A percentile compares a stretch with the other conserved stretches of the same genome.
These are phyloP conservation scores for Drosophila paulistorum DNA, from an alignment of 1,140 invertebrate species.

Conservation along the genomic window DNA sequence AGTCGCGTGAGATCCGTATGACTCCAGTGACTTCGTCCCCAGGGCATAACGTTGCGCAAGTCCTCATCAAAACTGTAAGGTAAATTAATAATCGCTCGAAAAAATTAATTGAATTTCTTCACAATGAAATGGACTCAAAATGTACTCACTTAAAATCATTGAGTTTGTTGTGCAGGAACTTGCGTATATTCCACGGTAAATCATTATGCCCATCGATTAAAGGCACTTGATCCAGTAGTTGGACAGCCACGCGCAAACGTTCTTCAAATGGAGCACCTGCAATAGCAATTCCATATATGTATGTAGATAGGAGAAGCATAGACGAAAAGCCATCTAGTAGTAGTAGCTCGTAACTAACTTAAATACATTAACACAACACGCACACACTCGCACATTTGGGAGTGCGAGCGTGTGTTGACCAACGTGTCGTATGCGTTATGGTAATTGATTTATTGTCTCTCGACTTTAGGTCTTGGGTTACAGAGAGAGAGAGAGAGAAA, in stretches of 20 bases:
- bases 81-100: not conserved
- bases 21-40: conserved; percentile 90
- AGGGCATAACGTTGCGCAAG: conserved; percentile 89
- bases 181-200: conserved; percentile 94
- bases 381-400: not conserved
- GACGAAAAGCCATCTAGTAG: conserved; percentile 10
- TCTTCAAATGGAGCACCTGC: conserved; percentile 86
- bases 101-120: conserved; percentile 54
- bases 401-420: conserved; percentile 6
- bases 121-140: conserved; percentile 13
- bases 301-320: not conserved
- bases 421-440: conserved; percentile 73
- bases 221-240: conserved; percentile 86
- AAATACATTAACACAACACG: conserved; percentile 49
- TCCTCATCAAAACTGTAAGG: conserved; percentile 86
- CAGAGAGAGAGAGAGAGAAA: not conserved
- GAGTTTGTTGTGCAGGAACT: conserved; percentile 93
- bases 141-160: conserved; percentile 88
- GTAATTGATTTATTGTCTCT: conserved; percentile 81
- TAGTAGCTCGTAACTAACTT: conserved; percentile 59
- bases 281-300: not conserved
- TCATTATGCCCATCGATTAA: conserved; percentile 94
- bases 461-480: conserved; percentile 13
- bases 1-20: conserved; percentile 93
- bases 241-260: conserved; percentile 85